Evolutionary conservation across 1,140 invertebrate genomes (phyloP), one percentile per base, ranked within the genome.

Genomic region (Whitmania pigra): DNA sequence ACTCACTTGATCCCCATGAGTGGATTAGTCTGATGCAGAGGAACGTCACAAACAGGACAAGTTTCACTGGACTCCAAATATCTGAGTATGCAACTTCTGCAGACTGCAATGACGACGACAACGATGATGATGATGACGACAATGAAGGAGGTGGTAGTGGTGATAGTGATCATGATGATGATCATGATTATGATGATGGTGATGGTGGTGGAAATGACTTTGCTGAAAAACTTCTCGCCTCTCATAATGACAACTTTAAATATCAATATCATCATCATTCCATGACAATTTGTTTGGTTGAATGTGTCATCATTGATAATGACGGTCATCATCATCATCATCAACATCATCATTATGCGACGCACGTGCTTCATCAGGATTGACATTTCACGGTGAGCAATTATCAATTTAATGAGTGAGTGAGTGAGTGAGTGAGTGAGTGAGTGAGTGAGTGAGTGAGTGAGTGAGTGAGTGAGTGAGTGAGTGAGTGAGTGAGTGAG

Each of bases 21-120:
- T 22, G 84, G 84, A 75, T 85, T 82, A 71, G 81, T 83, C 76
- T 84, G 83, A 77, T 85, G 84, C 69, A 85, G 82, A 18, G 82
- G 74, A 25, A 78, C 76, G 54, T 82, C 75, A 75, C 84, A 85
- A 70, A 79, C 81, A 53, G 84, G 84, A 75, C 84, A 82, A 22
- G 75, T 78, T 69, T 80, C 81, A 72, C 79, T 77, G n/a, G 80
- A 79, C 63, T 80, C 79, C 72, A 85, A 78, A 75, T 84, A 81
- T 71, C 79, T 80, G 27, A 85, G 78, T 63, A 84, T 77, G 71
- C 83, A 84, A 67, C 78, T 81, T 74, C 84, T 85, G 74, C 84
- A 85, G 75, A 85, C 80, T 82, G 73, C 43, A 77, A 57, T n/a
- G 17, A 71, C 31, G 69, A 71, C 9, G n/a, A 31, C 17, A 29